Base-by-base conservation (phyloP, 2,888 invertebrate genomes). In the Hirtodrosophila duncani region DNA sequence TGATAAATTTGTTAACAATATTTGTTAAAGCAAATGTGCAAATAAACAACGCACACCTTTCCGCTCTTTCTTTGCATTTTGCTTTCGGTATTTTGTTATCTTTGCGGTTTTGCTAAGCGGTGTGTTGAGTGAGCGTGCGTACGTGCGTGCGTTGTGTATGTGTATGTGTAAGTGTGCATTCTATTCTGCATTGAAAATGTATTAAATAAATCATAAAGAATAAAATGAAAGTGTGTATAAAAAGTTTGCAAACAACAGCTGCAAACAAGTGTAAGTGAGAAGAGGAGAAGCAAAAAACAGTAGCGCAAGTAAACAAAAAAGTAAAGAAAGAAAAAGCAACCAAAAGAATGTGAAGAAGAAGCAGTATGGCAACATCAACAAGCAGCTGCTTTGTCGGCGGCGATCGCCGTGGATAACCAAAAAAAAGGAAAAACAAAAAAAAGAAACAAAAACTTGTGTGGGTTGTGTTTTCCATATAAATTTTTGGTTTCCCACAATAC, bases 181-280 rank as follows among this genome's bases (percentile, higher is more conserved):
- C n/a, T n/a, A n/a, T 55, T 21, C 43, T 43, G 56, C 21, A 27
- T 33, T n/a, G n/a, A 29, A 29, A 29, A 58, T 55, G n/a, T 39
- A 68, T 64, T 66, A 68, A 67, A 66, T 66, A 45, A 48, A 39
- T 48, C 34, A 24, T 14, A 39, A 41, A 46, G 60, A 51, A 48
- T 45, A 61, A 70, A 46, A 69, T 59, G 67, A 64, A 53, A 61
- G 61, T 68, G 57, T 42, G 50, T 62, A 62, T 51, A 56, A 68
- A 66, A 66, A 64, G n/a, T n/a, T 51, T 53, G 65, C 50, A 51
- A 65, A 39, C 50, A 51, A 48, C 49, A 58, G 57, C 59, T 67
- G 50, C 67, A 57, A 46, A 60, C 75, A 78, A 69, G 71, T 69
- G 79, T 70, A 74, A 74, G 70, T 78, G 75, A 24, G 48, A 42